Base-by-base conservation (phyloP, 2,888 invertebrate species). In the Alcis repandata region DNA sequence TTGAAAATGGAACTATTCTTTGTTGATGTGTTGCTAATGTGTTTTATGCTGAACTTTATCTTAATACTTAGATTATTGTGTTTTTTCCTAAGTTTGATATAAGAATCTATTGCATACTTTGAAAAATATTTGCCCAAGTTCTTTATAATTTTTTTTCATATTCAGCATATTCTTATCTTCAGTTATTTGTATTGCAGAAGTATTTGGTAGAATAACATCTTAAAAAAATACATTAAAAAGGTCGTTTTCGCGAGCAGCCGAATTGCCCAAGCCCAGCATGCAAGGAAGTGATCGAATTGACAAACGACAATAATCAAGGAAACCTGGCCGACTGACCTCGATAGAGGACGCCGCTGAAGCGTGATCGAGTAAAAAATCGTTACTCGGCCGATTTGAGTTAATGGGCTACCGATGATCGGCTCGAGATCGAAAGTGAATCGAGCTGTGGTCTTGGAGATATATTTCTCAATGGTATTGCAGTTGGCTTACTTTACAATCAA, bases 271-370 rank as follows among this genome's bases (percentile, higher is more conserved):
- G 51, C 40, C 15, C 48, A 63, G 10, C 45, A 57, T 62, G 48
- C 60, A 65, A 79, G 83, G 83, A 84, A 83, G 78, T 82, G 72
- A 27, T 32, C 49, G 49, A 76, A 71, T 74, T 75, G 67, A 72
- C 67, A 69, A 72, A 71, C 72, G 70, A 74, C 77, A 77, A 78
- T 79, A 76, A 82, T 83, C 76, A 80, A 86, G 88, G 87, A 87
- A 87, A 84, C 78, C 70, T 70, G 64, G 74, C 71, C 73, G 76
- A 75, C 75, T 76, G 84, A 75, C 84, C 83, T 84, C 78, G 82
- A 58, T 73, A 69, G 79, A 86, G 88, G 87, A 82, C 86, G 76
- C 76, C 71, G 80, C 72, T 83, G 80, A 78, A 84, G 76, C 87
- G 86, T 86, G 80, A 59, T 72, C 67, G 62, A 71, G 74, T 76